Evolutionary conservation across 1,140 invertebrate genomes (phyloP).

Genomic region (Monochamus saltuarius): DNA sequence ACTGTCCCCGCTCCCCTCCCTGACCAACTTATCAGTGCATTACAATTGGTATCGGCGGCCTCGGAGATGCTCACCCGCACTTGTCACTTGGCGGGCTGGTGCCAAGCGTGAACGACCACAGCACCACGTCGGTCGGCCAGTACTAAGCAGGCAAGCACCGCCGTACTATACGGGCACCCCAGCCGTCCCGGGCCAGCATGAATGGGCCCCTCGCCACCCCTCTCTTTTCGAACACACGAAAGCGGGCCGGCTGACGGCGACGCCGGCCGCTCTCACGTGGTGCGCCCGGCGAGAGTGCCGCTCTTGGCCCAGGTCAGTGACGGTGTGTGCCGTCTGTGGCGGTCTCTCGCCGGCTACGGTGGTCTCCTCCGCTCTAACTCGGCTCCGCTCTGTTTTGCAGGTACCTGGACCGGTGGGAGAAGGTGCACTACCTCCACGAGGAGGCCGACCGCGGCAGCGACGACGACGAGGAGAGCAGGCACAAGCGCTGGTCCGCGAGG

Average conservation of each 20-base stretch:
- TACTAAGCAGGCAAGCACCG: slow-evolving; percentile 1
- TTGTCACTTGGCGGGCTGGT: too few species aligned
- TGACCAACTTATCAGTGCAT: too few species aligned
- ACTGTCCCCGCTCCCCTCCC: too few species aligned
- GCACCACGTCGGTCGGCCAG: neutral
- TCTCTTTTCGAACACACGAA: slow-evolving; percentile 1
- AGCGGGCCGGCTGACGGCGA: neutral
- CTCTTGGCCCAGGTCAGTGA: slow-evolving; percentile 28
- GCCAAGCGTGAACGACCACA: too few species aligned
- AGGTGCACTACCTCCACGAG: slow-evolving; percentile 81
- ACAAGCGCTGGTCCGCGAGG: slow-evolving; percentile 67
- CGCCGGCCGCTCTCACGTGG: neutral
- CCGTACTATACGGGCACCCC: neutral
- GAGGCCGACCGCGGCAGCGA: slow-evolving; percentile 74
- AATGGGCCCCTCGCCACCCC: slow-evolving; percentile 11
- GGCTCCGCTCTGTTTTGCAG: slow-evolving; percentile 54
- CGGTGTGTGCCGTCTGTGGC: neutral
- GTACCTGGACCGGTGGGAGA: slow-evolving; percentile 81
- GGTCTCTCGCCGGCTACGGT: too few species aligned
- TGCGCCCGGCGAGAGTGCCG: neutral
- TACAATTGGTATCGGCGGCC: too few species aligned
- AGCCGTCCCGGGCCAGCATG: neutral
- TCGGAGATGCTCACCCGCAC: too few species aligned
- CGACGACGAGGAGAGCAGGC: slow-evolving; percentile 72
- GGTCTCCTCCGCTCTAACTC: too few species aligned